phyloP scores from a whole-genome alignment of 2,113 vertebrate species.

The Oenanthe oenanthe region DNA sequence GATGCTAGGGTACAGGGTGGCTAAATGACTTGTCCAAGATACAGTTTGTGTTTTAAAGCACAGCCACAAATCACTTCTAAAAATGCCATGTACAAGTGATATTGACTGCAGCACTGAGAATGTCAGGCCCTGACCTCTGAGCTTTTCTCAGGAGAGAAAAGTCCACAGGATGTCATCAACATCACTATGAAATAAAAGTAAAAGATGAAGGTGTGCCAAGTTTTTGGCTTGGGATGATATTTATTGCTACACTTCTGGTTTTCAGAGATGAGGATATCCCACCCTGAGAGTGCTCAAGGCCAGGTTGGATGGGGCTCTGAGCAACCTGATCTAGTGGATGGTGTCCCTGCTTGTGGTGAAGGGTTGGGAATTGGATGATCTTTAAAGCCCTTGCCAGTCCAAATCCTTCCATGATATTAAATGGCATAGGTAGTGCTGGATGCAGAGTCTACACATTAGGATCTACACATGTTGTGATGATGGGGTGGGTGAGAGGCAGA shows the following conservation, averaged over 20 bases:
- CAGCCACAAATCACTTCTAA: not conserved
- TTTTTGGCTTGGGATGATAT: not conserved
- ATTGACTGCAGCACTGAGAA: not conserved
- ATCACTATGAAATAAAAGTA: not conserved
- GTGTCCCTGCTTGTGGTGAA: not conserved
- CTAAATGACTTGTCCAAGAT: not conserved
- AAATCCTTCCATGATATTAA: not conserved
- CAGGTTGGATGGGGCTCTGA: not conserved
- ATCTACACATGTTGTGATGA: not conserved
- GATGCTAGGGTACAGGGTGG: not conserved
- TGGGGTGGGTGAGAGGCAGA: not conserved
- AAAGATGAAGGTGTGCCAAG: not conserved
- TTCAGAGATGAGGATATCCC: not conserved
- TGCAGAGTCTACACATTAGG: not conserved
- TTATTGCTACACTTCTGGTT: not conserved
- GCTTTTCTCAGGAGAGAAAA: not conserved
- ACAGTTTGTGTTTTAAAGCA: not conserved
- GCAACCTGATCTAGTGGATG: not conserved
- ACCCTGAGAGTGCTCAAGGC: not conserved
- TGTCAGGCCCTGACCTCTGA: not conserved
- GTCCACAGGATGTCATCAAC: not conserved
- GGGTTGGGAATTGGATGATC: not conserved
- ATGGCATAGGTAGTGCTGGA: not conserved
- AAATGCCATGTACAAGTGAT: not conserved
- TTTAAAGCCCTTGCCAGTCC: not conserved